Conservation (phyloP, 2,113 vertebrate genomes). For the Nymphicus hollandicus region DNA sequence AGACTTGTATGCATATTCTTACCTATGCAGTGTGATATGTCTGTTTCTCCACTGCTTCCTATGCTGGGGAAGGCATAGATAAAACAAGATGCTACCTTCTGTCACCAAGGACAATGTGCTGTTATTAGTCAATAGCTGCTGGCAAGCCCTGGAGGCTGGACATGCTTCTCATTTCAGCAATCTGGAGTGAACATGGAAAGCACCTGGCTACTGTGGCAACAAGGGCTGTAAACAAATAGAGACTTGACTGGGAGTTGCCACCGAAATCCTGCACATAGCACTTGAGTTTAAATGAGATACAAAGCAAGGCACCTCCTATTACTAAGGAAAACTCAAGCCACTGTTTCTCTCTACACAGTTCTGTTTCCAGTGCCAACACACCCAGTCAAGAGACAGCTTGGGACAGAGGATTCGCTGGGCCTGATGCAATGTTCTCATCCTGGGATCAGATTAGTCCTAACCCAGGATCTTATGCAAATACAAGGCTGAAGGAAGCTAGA, state of each 20-base stretch:
- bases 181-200: constrained; percentile 38
- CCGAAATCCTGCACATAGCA: not conserved
- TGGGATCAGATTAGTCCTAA: constrained; percentile 36
- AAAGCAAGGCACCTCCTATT: not conserved
- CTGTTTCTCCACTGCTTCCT: not conserved
- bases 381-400: not conserved
- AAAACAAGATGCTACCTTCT: not conserved
- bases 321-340: not conserved
- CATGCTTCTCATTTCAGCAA: not conserved
- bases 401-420: not conserved
- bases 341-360: not conserved
- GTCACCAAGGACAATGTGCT: not conserved
- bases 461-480: constrained; percentile 49
- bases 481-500: constrained; percentile 17
- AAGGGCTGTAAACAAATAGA: constrained; percentile 38
- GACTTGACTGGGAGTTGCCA: not conserved
- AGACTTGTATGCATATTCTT: not conserved
- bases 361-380: not conserved
- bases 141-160: not conserved
- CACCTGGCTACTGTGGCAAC: constrained; percentile 41
- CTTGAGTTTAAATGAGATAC: not conserved
- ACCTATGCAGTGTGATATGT: not conserved
- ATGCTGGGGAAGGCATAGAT: not conserved
- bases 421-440: not conserved
- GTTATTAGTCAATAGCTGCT: not conserved